Conservation (phyloP, 37 sponge, comb jelly and placozoan genomes). For the Geodia barretti region DNA sequence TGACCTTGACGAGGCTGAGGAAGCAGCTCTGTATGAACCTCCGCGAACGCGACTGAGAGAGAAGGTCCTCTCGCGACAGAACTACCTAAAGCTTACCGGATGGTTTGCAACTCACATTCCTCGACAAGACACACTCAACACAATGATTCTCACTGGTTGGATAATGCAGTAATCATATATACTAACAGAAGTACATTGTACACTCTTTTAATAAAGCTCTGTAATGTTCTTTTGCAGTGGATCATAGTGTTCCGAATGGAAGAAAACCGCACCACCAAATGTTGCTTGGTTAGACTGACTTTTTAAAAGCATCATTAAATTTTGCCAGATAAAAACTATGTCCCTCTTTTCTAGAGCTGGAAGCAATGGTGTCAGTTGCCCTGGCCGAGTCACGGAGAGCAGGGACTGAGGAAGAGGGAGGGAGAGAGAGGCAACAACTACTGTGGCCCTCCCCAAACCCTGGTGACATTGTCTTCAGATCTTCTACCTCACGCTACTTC, state of each 20-base stretch:
- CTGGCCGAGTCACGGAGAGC: too few species aligned
- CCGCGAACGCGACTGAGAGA: not conserved
- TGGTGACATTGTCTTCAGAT: conserved; percentile 48
- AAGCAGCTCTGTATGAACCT: not conserved
- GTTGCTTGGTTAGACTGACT: conserved; percentile 49
- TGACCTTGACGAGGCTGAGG: not conserved
- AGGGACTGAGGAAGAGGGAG: not conserved
- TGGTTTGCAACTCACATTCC: conserved; percentile 77
- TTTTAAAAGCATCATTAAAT: too few species aligned
- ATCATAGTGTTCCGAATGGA: not conserved
- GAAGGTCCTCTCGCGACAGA: conserved; percentile 57
- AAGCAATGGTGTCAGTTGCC: conserved; percentile 46
- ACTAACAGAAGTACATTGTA: too few species aligned
- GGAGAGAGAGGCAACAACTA: not conserved
- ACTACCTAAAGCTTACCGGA: conserved; percentile 72
- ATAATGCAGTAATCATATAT: too few species aligned
- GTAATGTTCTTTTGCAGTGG: not conserved
- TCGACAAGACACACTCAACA: conserved; percentile 50
- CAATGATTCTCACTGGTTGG: too few species aligned
- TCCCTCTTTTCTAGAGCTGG: conserved; percentile 59
- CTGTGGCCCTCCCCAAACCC: conserved; percentile 20
- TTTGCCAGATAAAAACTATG: too few species aligned
- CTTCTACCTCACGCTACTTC: conserved; percentile 77
- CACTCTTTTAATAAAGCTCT: too few species aligned
- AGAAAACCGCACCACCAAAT: conserved; percentile 63